A percentile compares a stretch with the other conserved stretches of the same genome.
phyloP scores from a whole-genome alignment of 2,888 invertebrate genomes.

The Athetis lepigone region DNA sequence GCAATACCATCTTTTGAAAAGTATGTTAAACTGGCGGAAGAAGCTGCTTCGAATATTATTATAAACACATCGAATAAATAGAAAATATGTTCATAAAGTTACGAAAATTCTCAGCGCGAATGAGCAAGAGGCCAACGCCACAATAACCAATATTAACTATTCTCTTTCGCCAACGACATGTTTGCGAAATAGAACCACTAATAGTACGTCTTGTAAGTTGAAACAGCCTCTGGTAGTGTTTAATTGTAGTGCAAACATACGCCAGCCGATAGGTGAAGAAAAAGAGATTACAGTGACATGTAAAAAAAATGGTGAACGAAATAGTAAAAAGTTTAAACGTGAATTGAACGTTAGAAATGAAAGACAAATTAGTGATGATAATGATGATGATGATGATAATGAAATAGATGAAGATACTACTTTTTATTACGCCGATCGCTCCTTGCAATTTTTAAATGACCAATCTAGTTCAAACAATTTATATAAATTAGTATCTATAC shows the following conservation, averaged over 20 bases:
- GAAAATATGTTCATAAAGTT: slow-evolving; percentile 71
- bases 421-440: slow-evolving; percentile 79
- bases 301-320: slow-evolving; percentile 27
- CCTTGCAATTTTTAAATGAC: slow-evolving; percentile 74
- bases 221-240: slow-evolving; percentile 58
- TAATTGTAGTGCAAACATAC: slow-evolving; percentile 58
- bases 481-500: slow-evolving; percentile 77
- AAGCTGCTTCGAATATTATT: slow-evolving; percentile 54
- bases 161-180: slow-evolving; percentile 67
- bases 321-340: slow-evolving; percentile 32
- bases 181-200: slow-evolving; percentile 48
- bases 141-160: slow-evolving; percentile 75
- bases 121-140: slow-evolving; percentile 89
- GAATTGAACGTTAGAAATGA: slow-evolving; percentile 50
- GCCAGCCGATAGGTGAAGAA: slow-evolving; percentile 9
- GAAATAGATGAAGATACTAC: slow-evolving; percentile 78
- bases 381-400: slow-evolving; percentile 74
- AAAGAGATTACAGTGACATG: slow-evolving; percentile 55
- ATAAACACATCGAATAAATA: slow-evolving; percentile 67
- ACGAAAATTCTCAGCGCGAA: slow-evolving; percentile 80
- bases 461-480: slow-evolving; percentile 74
- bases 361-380: slow-evolving; percentile 67
- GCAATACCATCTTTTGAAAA: slow-evolving; percentile 11
- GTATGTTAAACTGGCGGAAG: slow-evolving; percentile 37
- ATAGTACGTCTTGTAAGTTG: slow-evolving; percentile 59